Evolutionary conservation across 2,888 invertebrate genomes (phyloP).

Genomic region (Pollenia labialis): DNA sequence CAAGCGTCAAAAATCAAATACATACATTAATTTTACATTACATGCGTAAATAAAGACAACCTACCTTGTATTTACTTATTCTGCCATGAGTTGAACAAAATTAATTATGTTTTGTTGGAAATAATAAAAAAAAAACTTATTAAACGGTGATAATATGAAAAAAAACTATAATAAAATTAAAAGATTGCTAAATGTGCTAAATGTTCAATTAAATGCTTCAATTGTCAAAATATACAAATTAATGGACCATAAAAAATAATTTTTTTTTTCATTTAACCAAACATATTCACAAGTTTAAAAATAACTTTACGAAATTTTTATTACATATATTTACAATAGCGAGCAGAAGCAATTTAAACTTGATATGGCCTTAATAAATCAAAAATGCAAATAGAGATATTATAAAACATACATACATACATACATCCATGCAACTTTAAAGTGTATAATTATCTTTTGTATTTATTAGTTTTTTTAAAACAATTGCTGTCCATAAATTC

Average conservation of each 20-base stretch:
- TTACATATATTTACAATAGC: background rate
- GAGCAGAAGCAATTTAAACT: background rate
- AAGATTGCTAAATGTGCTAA: constrained; percentile 38
- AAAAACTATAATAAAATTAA: background rate
- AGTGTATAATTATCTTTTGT: background rate
- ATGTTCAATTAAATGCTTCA: constrained; percentile 61
- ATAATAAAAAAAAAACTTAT: background rate
- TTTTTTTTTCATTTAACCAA: background rate
- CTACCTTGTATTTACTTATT: too few species aligned
- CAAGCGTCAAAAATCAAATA: too few species aligned
- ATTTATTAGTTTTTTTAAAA: background rate
- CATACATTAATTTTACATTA: too few species aligned
- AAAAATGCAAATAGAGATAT: constrained; percentile 8
- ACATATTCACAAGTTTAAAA: background rate
- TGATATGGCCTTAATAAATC: background rate
- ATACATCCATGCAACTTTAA: background rate
- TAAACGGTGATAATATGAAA: background rate
- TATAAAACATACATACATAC: background rate
- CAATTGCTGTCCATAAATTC: constrained; percentile 30
- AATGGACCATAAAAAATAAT: constrained; percentile 54
- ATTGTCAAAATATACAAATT: constrained; percentile 29
- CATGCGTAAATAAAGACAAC: too few species aligned
- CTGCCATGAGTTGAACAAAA: background rate
- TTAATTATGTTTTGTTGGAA: background rate
- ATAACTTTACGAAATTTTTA: background rate